Evolutionary conservation across 2,888 invertebrate species (phyloP).

Genomic region (Limnephilus lunatus): DNA sequence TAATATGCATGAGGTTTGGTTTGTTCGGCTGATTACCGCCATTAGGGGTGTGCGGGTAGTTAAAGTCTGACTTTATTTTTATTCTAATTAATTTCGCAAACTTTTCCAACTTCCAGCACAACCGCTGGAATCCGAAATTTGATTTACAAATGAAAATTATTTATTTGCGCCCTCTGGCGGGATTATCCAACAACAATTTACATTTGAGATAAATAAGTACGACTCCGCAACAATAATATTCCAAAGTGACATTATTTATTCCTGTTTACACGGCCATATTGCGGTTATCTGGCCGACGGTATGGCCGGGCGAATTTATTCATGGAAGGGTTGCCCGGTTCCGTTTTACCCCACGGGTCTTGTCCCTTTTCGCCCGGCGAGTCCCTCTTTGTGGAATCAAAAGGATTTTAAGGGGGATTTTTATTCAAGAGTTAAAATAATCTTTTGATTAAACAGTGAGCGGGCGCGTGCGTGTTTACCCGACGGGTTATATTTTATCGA

Average conservation of each 20-base stretch:
- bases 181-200: conserved; percentile 45
- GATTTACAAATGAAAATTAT: conserved; percentile 24
- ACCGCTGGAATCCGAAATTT: conserved; percentile 3
- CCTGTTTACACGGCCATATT: conserved; percentile 61
- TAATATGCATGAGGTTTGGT: conserved; percentile 36
- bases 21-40: conserved; percentile 28
- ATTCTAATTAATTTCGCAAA: conserved; percentile 4
- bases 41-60: conserved; percentile 18
- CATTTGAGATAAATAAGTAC: conserved; percentile 54
- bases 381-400: conserved; percentile 35
- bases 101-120: background rate
- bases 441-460: conserved; percentile 64
- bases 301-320: conserved; percentile 60
- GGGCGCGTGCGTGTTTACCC: conserved; percentile 60
- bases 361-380: conserved; percentile 32
- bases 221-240: conserved; percentile 56
- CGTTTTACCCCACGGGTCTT: background rate
- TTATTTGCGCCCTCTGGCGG: conserved; percentile 33
- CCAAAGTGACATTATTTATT: conserved; percentile 63
- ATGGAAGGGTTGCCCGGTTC: conserved; percentile 56
- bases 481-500: conserved; percentile 23
- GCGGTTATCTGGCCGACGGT: conserved; percentile 54
- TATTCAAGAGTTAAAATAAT: conserved; percentile 60
- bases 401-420: conserved; percentile 50
- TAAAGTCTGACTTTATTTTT: conserved; percentile 18